phyloP scores from a whole-genome alignment of 2,113 vertebrate genomes.

The Cyprinodon variegatus region DNA sequence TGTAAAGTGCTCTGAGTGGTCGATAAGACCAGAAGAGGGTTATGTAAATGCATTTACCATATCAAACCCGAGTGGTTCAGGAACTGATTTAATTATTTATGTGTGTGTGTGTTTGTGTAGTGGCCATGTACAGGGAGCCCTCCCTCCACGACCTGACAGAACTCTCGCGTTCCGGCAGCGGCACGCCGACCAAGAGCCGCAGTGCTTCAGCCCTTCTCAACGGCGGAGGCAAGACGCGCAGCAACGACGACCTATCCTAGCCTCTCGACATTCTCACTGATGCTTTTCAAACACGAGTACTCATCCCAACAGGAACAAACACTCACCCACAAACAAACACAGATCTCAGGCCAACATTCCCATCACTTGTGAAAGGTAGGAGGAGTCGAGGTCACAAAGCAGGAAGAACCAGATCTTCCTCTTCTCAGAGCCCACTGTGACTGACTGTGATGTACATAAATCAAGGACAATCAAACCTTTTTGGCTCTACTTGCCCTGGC shows the following conservation, averaged over 20 bases:
- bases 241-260: conserved; percentile 96
- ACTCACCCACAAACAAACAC: conserved; percentile 35
- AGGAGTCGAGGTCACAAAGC: conserved; percentile 23
- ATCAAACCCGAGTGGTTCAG: conserved; percentile 10
- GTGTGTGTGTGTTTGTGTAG: conserved; percentile 70
- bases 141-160: conserved; percentile 98
- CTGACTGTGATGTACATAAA: conserved; percentile 78
- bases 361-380: conserved; percentile 55
- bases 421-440: conserved; percentile 72
- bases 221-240: conserved; percentile 94
- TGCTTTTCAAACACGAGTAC: conserved; percentile 82
- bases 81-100: conserved; percentile 16
- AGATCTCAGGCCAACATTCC: conserved; percentile 73
- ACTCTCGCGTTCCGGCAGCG: conserved; percentile 94
- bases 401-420: conserved; percentile 56
- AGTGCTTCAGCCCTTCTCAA: conserved; percentile 95
- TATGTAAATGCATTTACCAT: conserved; percentile 1
- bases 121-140: conserved; percentile 99
- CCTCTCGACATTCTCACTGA: conserved; percentile 77
- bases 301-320: conserved; percentile 69
- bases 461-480: conserved; percentile 70
- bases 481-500: conserved; percentile 51
- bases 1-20: conserved; percentile 13
- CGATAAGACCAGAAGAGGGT: background rate
- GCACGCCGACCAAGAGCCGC: conserved; percentile 97